Evolutionary conservation across 2,797 vertebrate species (phyloP).

Genomic region (Synanceia verrucosa): DNA sequence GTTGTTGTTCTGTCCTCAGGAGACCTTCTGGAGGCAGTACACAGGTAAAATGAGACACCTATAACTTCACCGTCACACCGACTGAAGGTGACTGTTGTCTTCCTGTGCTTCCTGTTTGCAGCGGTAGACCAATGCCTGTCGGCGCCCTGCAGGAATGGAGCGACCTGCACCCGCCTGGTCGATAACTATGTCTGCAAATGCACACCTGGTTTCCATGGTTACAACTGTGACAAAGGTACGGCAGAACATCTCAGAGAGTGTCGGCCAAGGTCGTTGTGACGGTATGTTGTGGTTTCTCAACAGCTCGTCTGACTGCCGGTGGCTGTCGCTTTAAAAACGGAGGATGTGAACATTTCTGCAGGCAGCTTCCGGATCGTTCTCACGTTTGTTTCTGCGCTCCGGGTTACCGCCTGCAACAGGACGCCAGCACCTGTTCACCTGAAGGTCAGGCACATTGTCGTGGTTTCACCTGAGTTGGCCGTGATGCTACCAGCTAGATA

Average conservation of each 20-base stretch:
- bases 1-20: constrained; percentile 52
- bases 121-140: constrained; percentile 74
- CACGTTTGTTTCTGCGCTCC: constrained; percentile 73
- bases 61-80: no score
- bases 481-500: fast-evolving
- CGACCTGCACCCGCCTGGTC: constrained; percentile 69
- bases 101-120: constrained; percentile 46
- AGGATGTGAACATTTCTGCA: constrained; percentile 84
- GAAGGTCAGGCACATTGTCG: constrained; percentile 66
- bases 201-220: constrained; percentile 69
- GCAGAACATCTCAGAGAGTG: fast-evolving
- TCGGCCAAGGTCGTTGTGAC: not conserved
- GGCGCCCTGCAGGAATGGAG: constrained; percentile 78
- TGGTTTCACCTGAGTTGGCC: not conserved
- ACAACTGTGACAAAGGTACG: constrained; percentile 80
- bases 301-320: constrained; percentile 25
- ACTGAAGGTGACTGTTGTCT: no score
- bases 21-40: constrained; percentile 81
- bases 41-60: constrained; percentile 58
- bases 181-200: constrained; percentile 78
- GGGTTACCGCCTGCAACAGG: constrained; percentile 68
- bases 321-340: constrained; percentile 79
- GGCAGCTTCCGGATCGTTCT: constrained; percentile 25
- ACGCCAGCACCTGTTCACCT: constrained; percentile 77
- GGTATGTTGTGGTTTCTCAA: not conserved